Percentiles rank a stretch among this genome's conserved stretches.
Evolutionary conservation across 2,797 vertebrate genomes (phyloP).

Genomic region (Brachymystax lenok): DNA sequence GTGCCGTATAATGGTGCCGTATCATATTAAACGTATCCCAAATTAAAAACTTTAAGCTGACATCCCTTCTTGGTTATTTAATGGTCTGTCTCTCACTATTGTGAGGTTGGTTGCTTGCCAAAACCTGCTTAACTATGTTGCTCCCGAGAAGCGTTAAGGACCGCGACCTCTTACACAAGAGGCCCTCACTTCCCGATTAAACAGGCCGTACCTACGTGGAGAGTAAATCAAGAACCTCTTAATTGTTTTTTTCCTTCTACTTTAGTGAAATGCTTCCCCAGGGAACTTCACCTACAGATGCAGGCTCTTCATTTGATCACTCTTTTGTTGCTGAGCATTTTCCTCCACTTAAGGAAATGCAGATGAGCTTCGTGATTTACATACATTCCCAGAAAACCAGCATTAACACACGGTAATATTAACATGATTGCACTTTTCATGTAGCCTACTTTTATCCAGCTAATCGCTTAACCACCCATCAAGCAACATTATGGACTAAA

Average conservation of each 20-base stretch:
- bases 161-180: constrained; percentile 63
- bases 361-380: too few species aligned
- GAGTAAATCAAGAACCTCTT: constrained; percentile 70
- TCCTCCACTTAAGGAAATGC: too few species aligned
- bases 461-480: too few species aligned
- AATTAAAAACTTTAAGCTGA: background rate
- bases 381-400: too few species aligned
- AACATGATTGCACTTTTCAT: too few species aligned
- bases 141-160: constrained; percentile 57
- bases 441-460: too few species aligned
- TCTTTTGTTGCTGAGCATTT: too few species aligned
- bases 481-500: too few species aligned
- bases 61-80: background rate
- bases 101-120: background rate
- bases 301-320: too few species aligned
- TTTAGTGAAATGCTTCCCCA: constrained; percentile 29
- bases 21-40: background rate
- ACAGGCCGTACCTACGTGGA: constrained; percentile 38
- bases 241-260: constrained; percentile 68
- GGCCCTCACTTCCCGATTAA: constrained; percentile 58
- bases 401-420: too few species aligned
- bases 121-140: constrained; percentile 32
- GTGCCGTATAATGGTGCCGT: background rate
- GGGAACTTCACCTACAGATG: constrained; percentile 1
- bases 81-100: background rate